These are phyloP conservation scores for Calyptommatus sinebrachiatus DNA, from an alignment of 2,113 vertebrate genomes.

Conservation along the genomic window DNA sequence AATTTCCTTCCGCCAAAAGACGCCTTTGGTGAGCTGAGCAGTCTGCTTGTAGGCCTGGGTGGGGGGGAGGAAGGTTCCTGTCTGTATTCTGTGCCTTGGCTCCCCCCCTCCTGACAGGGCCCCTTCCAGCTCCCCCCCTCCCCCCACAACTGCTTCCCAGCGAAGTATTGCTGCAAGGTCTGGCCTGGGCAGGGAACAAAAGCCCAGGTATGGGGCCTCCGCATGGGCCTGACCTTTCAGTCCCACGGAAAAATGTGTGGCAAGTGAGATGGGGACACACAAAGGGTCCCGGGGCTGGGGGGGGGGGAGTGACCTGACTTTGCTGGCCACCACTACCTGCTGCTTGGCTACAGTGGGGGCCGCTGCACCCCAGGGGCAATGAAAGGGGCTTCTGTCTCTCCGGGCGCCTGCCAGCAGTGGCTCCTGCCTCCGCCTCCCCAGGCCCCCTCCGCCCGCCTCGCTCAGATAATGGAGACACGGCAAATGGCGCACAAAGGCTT, in stretches of 20 bases:
- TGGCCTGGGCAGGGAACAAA: conserved; percentile 59
- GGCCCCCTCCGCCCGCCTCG: conserved; percentile 64
- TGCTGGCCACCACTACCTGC: conserved; percentile 85
- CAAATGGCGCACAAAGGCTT: conserved; percentile 87
- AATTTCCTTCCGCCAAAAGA: no score
- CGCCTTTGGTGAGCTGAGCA: no score
- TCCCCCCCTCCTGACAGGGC: neutral
- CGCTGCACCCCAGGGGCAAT: conserved; percentile 62
- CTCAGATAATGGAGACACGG: conserved; percentile 88
- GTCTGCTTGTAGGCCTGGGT: rapidly evolving
- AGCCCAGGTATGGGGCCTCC: conserved; percentile 77
- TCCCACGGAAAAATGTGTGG: conserved; percentile 53
- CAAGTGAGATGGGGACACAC: conserved; percentile 66
- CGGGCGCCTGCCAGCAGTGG: conserved; percentile 78
- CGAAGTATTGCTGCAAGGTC: conserved; percentile 53
- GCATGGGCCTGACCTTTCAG: conserved; percentile 84
- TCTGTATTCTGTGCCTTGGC: neutral
- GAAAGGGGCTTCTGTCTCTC: conserved; percentile 81
- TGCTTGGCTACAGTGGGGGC: conserved; percentile 86
- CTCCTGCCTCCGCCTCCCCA: conserved; percentile 83
- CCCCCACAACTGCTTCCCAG: conserved; percentile 29
- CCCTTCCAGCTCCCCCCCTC: neutral
- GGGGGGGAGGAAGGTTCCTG: neutral
- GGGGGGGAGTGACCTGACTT: conserved; percentile 76
- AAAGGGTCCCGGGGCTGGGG: conserved; percentile 68